Base-by-base conservation (phyloP, 2,888 invertebrate genomes). In the Andrena bucephala region DNA sequence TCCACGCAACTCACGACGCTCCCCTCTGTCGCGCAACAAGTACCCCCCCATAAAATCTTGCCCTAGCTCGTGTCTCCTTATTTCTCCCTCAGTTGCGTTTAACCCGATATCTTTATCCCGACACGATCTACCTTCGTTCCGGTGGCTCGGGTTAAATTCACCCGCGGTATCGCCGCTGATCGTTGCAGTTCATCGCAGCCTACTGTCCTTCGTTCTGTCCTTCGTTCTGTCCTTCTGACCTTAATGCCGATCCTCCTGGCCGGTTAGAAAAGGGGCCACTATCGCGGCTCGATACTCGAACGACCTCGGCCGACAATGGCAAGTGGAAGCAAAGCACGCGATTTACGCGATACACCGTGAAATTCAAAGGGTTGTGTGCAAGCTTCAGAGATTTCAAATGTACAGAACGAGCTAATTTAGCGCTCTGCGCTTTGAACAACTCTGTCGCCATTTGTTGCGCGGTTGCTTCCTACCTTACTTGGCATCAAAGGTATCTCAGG, bases 231-330 rank as follows among this genome's bases (percentile, higher is more conserved):
- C 69, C 54, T 50, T 59, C 31, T 85, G 87, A 87, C 87, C 87
- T 83, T 79, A 81, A 87, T 87, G 77, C 78, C 27, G 52, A 74
- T 66, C 29, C 60, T 48, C 20, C 60, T 50, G 66, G 33, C 48
- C 50, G 52, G 63, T 20, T 52, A 50, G 81, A 69, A 80, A 86
- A 81, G 77, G 36, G 83, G 77, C 73, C 83, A 72, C 52, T 73
- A 79, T 86, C 78, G 84, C 57, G 74, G 79, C 62, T 87, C 87
- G 85, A 87, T 87, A 85, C 54, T 66, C 65, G 63, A 72, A 72
- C 72, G 74, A 76, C 71, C 75, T 77, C 42, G 68, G 54, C 60
- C 65, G 67, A 75, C 80, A 78, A 78, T 67, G 16, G 73, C 62
- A 85, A 83, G 85, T 79, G 74, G 83, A 63, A 76, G 27, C 42